Evolutionary conservation across 2,797 vertebrate species (phyloP).

Genomic region (Scolopax rusticola): DNA sequence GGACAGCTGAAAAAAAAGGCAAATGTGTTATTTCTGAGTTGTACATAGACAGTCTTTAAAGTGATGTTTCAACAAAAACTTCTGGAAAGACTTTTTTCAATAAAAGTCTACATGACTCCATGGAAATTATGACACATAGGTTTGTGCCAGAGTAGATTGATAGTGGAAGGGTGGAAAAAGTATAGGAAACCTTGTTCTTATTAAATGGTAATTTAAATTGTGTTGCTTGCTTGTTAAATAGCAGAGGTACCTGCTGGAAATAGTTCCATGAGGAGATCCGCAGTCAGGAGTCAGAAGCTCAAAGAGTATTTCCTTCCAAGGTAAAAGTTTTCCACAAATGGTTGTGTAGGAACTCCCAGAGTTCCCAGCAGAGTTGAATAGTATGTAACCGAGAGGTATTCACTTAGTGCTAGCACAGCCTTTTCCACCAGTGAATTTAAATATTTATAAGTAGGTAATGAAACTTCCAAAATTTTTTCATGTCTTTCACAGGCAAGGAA

Average conservation of each 20-base stretch:
- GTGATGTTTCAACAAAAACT: slow-evolving; percentile 5
- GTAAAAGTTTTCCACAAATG: neutral
- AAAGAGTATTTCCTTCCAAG: neutral
- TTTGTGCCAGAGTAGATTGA: neutral
- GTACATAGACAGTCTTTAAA: neutral
- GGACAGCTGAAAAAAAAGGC: neutral
- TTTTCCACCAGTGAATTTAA: neutral
- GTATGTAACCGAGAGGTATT: neutral
- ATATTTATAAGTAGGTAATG: neutral
- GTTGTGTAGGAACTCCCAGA: neutral
- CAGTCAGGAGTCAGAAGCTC: neutral
- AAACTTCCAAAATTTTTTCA: neutral
- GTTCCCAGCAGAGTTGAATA: neutral
- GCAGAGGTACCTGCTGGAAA: neutral
- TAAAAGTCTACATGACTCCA: neutral
- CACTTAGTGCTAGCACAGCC: neutral
- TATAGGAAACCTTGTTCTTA: slow-evolving; percentile 14
- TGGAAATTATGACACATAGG: slow-evolving; percentile 12
- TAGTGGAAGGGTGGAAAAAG: slow-evolving; percentile 19
- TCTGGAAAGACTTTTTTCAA: neutral
- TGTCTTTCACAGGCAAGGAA: neutral
- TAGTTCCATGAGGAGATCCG: fast-evolving
- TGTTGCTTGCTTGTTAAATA: neutral
- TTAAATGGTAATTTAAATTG: neutral
- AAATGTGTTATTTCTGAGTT: neutral